Evolutionary conservation across 53 echinoderm and acorn worm genomes (phyloP), one percentile per base, ranked within the genome.

Genomic region (Paracentrotus lividus): DNA sequence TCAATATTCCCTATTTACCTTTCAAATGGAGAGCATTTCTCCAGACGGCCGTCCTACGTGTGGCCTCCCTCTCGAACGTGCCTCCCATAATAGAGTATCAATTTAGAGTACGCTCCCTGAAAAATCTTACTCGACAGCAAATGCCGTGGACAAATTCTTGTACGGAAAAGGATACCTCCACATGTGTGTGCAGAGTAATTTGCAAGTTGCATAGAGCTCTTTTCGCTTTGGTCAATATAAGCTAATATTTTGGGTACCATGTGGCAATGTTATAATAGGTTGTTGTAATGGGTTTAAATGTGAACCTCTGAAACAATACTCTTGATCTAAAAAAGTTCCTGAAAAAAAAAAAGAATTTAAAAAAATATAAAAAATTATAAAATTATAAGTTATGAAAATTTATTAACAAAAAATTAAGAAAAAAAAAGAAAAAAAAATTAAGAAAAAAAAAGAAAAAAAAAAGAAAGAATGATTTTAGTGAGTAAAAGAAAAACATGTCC

Each of bases 81-180:
- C 81, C 81, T 81, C 49, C 47, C 47, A 81, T 81, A 81, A 81
- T 81, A 47, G 81, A 81, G 81, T 81, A 81, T 81, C 81, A 81
- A 81, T 81, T 81, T 81, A 47, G 81, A 27, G 44, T 24, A 47
- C 81, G 44, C 81, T 44, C 44, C 14, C 45, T 81, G 81, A 47
- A 81, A 81, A 47, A 81, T 81, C 81, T 27, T n/a, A 12, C 45
- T 10, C 27, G 81, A 81, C n/a, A 27, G 44, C 81, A 23, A 81
- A 81, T 47, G 47, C 47, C 47, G 13, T 26, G 21, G 45, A 24
- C 38, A 77, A 27, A 81, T 81, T 81, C 81, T 47, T 81, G 27
- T 40, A 81, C 81, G 47, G 81, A 81, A 47, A 81, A 26, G 5
- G 77, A 42, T 81, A 33, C 23, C 26, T 1, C 6, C 24, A 44